A percentile compares a stretch with the other conserved stretches of the same genome.
Evolutionary conservation across 2,113 vertebrate genomes (phyloP).

Genomic region (Pelvicachromis taeniatus): DNA sequence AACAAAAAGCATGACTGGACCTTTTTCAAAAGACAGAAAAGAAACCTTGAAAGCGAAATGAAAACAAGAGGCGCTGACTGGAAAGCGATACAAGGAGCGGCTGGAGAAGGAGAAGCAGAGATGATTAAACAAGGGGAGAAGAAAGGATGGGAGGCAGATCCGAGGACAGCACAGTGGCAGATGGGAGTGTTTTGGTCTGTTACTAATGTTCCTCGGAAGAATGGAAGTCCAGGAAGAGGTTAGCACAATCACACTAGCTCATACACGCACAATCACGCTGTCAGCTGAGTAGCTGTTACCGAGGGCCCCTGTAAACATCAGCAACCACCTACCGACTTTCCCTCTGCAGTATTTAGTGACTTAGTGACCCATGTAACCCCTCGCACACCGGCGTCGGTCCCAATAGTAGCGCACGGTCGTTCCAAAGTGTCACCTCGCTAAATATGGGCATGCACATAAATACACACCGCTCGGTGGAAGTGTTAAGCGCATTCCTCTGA

Average conservation of each 20-base stretch:
- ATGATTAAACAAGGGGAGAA: conserved; percentile 37
- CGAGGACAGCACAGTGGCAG: conserved; percentile 52
- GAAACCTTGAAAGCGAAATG: neutral
- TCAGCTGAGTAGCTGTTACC: conserved; percentile 22
- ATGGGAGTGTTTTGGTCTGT: conserved; percentile 66
- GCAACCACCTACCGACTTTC: conserved; percentile 17
- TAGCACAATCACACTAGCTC: neutral
- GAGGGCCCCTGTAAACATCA: conserved; percentile 46
- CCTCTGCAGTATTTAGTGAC: conserved; percentile 54
- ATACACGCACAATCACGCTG: neutral
- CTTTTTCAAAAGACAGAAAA: neutral
- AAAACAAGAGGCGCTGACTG: neutral
- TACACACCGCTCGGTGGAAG: neutral
- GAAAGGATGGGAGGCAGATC: conserved; percentile 18
- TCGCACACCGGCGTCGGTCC: conserved; percentile 1
- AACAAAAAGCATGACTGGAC: neutral
- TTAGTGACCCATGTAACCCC: conserved; percentile 52
- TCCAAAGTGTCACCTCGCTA: conserved; percentile 60
- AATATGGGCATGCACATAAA: conserved; percentile 20
- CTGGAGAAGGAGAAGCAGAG: neutral
- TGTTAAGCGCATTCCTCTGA: conserved; percentile 46
- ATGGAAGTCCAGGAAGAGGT: conserved; percentile 56
- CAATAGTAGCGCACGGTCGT: conserved; percentile 37
- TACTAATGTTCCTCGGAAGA: conserved; percentile 64
- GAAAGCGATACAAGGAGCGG: neutral